A percentile compares a stretch with the other conserved stretches of the same genome.
phyloP scores from a whole-genome alignment of 2,113 vertebrate species.

The Notiomystis cincta region DNA sequence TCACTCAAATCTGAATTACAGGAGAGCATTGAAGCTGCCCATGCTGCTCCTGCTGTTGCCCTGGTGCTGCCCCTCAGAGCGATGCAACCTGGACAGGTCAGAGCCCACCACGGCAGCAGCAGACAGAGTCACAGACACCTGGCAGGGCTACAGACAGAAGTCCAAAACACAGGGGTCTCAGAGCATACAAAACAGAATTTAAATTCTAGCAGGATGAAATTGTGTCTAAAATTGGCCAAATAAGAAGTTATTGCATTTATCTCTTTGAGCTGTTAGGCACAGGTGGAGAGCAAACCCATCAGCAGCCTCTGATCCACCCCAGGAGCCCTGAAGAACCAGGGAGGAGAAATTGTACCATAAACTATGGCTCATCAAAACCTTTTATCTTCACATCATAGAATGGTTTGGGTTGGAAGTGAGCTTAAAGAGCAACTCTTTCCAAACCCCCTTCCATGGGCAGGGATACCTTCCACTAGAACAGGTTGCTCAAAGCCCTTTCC shows the following conservation, averaged over 20 bases:
- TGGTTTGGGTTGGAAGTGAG: background rate
- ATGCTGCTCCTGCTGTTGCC: background rate
- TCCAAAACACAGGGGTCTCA: background rate
- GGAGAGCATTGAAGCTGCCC: background rate
- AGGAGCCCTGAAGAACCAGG: accelerated
- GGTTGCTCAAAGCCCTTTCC: background rate
- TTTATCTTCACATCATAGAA: background rate
- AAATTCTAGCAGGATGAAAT: background rate
- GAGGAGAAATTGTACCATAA: background rate
- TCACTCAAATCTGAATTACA: constrained; percentile 52
- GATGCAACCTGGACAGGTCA: background rate
- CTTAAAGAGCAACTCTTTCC: background rate
- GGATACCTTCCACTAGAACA: background rate
- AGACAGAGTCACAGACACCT: background rate
- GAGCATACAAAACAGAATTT: background rate
- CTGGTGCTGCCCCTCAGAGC: background rate
- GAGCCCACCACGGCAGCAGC: accelerated
- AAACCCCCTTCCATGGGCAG: accelerated
- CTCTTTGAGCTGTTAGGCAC: accelerated
- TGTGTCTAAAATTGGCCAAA: background rate
- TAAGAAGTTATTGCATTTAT: background rate
- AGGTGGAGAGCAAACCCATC: background rate
- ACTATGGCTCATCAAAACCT: background rate
- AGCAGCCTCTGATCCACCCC: background rate
- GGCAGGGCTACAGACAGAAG: accelerated